Percentiles rank a stretch among this genome's conserved stretches.
Conservation (phyloP, 2,888 invertebrate species). For the Dynastes tityus region DNA sequence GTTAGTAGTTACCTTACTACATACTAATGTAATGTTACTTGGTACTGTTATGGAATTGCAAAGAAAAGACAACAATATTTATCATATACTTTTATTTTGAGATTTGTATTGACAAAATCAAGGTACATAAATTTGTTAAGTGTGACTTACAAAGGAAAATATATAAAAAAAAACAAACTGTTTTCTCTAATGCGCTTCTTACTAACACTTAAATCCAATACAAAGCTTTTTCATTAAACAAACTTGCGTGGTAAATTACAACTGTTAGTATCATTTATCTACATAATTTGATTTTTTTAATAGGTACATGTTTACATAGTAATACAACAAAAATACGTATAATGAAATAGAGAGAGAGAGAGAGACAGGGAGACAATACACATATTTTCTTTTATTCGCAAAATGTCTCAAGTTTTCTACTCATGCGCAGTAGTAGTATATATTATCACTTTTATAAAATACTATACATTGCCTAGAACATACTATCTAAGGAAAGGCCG, state of each 20-base stretch:
- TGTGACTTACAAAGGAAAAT: conserved; percentile 49
- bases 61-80: not conserved
- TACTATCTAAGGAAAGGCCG: conserved; percentile 46
- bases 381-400: conserved; percentile 14
- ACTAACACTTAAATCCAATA: conserved; percentile 29
- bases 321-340: conserved; percentile 43
- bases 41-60: too few species aligned
- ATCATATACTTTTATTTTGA: conserved; percentile 42
- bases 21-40: too few species aligned
- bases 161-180: conserved; percentile 13
- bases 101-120: conserved; percentile 47
- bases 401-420: conserved; percentile 38
- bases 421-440: conserved; percentile 32
- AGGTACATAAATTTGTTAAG: conserved; percentile 52
- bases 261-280: conserved; percentile 48
- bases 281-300: conserved; percentile 46
- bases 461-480: conserved; percentile 51
- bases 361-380: not conserved
- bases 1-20: too few species aligned
- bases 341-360: conserved; percentile 1
- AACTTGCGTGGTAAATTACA: conserved; percentile 23
- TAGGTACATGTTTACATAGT: conserved; percentile 40
- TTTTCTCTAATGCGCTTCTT: conserved; percentile 21
- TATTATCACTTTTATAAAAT: conserved; percentile 52
- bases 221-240: conserved; percentile 38